Evolutionary conservation across 2,888 invertebrate species (phyloP), one percentile per base, ranked within the genome.

Genomic region (Trichacis sp.): DNA sequence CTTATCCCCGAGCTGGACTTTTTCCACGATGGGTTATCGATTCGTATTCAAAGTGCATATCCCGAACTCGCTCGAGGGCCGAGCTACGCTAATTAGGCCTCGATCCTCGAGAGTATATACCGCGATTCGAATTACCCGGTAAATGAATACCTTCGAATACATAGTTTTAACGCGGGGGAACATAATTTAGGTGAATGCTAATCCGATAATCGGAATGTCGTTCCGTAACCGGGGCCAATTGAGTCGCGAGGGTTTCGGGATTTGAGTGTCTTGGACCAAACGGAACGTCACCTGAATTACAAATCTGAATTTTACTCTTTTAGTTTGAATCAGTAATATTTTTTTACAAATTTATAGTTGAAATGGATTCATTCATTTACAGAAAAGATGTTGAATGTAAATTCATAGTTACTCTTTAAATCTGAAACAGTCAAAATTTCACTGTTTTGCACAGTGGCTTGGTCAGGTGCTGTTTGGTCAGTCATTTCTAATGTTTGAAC

Each of bases 1-100:
- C 68, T 61, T 52, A 48, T 70, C 71, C 70, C 55, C 8, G 8
- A 8, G 68, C 55, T 51, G 52, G 42, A 58, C 54, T 53, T 54
- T 64, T 67, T 66, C 54, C 64, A 57, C 66, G 64, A 71, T 67
- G 60, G 58, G 63, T 71, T 70, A 69, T 69, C 72, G 73, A 73
- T 73, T 71, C 69, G 70, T 67, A 76, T 75, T 76, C 71, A 67
- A 71, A 72, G 59, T 71, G 58, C 59, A 69, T 36, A 42, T 57
- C 66, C 64, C 61, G 60, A 64, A 66, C 63, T 53, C 66, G 58
- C 24, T 58, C 58, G 63, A 58, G 33, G 49, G 43, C 61, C 61
- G 66, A 52, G 65, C 62, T 57, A 69, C 71, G 70, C 70, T 72
- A 73, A 72, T 73, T 73, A 72, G 70, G 69, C 69, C 69, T 60